Base-by-base conservation (phyloP, 37 sponge, comb jelly and placozoan species). In the Hexactinellida sp. region DNA sequence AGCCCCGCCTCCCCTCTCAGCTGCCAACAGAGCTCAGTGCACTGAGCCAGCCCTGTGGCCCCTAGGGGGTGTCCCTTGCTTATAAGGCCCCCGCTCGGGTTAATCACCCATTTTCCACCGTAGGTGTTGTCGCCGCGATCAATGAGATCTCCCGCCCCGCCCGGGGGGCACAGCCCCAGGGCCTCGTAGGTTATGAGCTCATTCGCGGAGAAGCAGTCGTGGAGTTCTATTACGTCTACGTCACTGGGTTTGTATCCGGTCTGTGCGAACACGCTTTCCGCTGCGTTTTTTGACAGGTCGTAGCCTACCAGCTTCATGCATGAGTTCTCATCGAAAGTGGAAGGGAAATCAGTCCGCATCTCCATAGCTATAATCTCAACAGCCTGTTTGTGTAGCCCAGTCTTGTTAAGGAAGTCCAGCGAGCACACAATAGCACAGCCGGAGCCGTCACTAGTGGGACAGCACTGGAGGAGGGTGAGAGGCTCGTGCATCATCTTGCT, bases 1-100 rank as follows among this genome's bases (percentile, higher is more conserved):
- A 85, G 84, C 25, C 90, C 96, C 7, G 94, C 94, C 86, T 83
- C 55, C 16, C 94, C 94, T 38, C 96, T 84, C 83, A 96, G 84
- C 90, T 96, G 96, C 94, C 94, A 93, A 85, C 94, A 92, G 51
- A 96, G 89, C 87, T 96, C 96, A 10, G 89, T 35, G 51, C 96
- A 96, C 86, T 96, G 96, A 13, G 96, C 96, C 55, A 96, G 84
- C 1, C 96, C 96, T 28, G 94, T 96, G 38, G 96, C 96, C 24
- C 96, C 96, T 28, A 96, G 89, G 39, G 96, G 96, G 55, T 96
- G 96, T 13, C 96, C 96, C 84, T 96, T 96, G 38, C 94, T 94
- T 19, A 96, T 96, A 7, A 96, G 88, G 1, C 96, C 96, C 25
- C 96, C 96, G 82, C 96, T 96, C 0, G 96, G 96, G 55, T 96